Conservation (phyloP, 1,140 invertebrate genomes). For the Tribolium castaneum region DNA sequence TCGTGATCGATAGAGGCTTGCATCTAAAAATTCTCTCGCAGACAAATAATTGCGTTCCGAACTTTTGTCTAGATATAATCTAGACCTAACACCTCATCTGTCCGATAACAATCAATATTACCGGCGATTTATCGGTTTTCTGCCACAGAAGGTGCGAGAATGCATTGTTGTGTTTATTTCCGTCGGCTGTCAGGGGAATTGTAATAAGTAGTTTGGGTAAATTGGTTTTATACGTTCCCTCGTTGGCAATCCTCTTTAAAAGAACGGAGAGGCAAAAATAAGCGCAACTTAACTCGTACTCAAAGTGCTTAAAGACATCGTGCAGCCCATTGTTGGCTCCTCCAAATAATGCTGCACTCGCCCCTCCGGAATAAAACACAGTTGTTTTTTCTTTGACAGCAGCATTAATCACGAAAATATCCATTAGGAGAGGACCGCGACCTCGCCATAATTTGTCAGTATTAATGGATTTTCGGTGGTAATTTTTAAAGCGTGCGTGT, state of each 20-base stretch:
- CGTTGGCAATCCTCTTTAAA: background rate
- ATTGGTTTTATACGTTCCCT: conserved; percentile 31
- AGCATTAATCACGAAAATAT: conserved; percentile 29
- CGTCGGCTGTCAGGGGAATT: conserved; percentile 19
- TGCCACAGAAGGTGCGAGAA: conserved; percentile 40
- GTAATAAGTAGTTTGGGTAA: conserved; percentile 42
- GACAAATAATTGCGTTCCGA: conserved; percentile 4
- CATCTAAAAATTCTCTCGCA: background rate
- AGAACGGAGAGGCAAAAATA: background rate
- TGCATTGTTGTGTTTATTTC: conserved; percentile 42
- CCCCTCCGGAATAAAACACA: conserved; percentile 11
- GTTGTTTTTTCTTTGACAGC: conserved; percentile 20
- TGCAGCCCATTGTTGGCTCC: background rate
- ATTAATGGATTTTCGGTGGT: conserved; percentile 15
- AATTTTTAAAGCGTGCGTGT: conserved; percentile 7
- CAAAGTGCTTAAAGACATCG: conserved; percentile 4
- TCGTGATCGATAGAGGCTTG: background rate
- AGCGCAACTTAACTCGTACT: conserved; percentile 20
- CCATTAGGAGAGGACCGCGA: conserved; percentile 13
- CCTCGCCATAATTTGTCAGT: conserved; percentile 31
- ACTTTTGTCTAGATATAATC: background rate
- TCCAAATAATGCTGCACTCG: background rate
- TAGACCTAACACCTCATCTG: conserved; percentile 38
- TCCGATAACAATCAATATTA: conserved; percentile 41
- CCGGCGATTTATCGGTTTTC: conserved; percentile 39